Percentiles rank a stretch among this genome's conserved stretches.
Evolutionary conservation across 2,888 invertebrate species (phyloP).

Genomic region (Trichopria drosophilae): DNA sequence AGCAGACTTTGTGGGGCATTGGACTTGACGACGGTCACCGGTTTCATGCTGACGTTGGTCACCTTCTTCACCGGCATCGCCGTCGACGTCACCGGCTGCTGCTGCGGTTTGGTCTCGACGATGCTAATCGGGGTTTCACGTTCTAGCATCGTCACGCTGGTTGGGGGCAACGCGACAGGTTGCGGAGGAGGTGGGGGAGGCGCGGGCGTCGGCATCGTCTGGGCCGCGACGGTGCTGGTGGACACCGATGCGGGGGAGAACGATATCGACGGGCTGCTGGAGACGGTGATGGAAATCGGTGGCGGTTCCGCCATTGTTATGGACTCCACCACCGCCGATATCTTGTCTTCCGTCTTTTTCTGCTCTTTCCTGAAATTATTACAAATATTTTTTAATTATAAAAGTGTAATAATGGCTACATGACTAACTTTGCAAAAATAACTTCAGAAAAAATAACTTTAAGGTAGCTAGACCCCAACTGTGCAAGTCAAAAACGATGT

Average conservation of each 20-base stretch:
- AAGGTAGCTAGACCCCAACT: too few species aligned
- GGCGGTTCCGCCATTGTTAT: conserved; percentile 55
- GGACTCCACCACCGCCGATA: conserved; percentile 47
- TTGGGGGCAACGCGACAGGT: background rate
- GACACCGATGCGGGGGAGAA: conserved; percentile 45
- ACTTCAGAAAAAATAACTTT: too few species aligned
- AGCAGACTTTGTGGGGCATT: conserved; percentile 51
- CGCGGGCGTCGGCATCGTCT: background rate
- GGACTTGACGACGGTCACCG: conserved; percentile 53
- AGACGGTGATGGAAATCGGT: conserved; percentile 24
- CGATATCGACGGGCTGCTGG: conserved; percentile 6
- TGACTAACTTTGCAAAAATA: too few species aligned
- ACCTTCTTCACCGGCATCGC: conserved; percentile 47
- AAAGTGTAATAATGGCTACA: too few species aligned
- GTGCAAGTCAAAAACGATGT: too few species aligned
- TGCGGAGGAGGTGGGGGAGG: background rate
- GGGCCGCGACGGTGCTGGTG: conserved; percentile 54
- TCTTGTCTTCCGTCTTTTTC: conserved; percentile 44
- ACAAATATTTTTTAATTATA: too few species aligned
- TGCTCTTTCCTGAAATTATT: conserved; percentile 46
- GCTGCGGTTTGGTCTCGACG: conserved; percentile 28
- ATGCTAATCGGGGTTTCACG: conserved; percentile 22
- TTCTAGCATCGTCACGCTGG: background rate
- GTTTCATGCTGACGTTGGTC: conserved; percentile 45
- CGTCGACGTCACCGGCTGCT: conserved; percentile 25